These are phyloP conservation scores for Halisarca cf. caerulea DNA, from an alignment of 37 sponge, comb jelly and placozoan species.

Conservation along the genomic window DNA sequence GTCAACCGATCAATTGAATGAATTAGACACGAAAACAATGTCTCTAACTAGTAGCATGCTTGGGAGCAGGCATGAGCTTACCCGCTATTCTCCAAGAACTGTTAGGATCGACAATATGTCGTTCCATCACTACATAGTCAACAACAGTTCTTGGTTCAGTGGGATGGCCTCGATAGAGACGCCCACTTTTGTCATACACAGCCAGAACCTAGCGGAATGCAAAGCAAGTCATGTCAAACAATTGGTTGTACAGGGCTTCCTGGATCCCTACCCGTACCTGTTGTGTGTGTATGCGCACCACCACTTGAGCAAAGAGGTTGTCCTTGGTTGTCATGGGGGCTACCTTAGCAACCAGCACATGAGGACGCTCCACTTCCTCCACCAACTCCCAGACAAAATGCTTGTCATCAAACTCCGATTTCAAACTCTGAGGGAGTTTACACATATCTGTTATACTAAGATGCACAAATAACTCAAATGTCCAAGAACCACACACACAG, in stretches of 20 bases:
- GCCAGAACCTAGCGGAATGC: slow-evolving; percentile 46
- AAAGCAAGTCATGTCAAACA: not conserved
- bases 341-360: slow-evolving; percentile 61
- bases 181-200: slow-evolving; percentile 45
- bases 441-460: not conserved
- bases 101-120: slow-evolving; percentile 34
- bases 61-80: slow-evolving; percentile 47
- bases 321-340: slow-evolving; percentile 58
- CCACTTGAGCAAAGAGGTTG: slow-evolving; percentile 69
- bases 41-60: no score
- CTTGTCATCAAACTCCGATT: slow-evolving; percentile 47
- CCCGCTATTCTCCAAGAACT: slow-evolving; percentile 56
- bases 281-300: slow-evolving; percentile 59
- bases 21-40: no score
- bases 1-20: no score
- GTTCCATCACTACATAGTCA: slow-evolving; percentile 74
- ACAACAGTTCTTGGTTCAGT: slow-evolving; percentile 44
- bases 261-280: slow-evolving; percentile 41
- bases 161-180: slow-evolving; percentile 49
- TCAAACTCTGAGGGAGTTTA: slow-evolving; percentile 35
- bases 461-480: not conserved
- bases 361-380: slow-evolving; percentile 67
- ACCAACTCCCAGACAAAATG: slow-evolving; percentile 54
- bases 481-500: no score
- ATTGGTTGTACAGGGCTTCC: not conserved